A percentile compares a stretch with the other conserved stretches of the same genome.
Conservation (phyloP, 2,113 vertebrate genomes). For the Ictalurus punctatus region DNA sequence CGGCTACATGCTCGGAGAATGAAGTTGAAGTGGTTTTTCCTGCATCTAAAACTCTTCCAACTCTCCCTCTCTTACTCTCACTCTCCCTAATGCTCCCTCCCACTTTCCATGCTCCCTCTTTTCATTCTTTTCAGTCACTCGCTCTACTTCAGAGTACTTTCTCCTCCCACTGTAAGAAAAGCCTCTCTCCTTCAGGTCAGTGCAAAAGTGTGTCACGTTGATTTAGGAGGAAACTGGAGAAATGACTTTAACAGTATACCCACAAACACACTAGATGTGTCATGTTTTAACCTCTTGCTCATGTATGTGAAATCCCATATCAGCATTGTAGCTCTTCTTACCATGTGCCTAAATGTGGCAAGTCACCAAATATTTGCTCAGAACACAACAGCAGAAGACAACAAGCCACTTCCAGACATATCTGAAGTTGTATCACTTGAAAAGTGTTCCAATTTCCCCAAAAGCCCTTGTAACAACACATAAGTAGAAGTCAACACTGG, state of each 20-base stretch:
- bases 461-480: neutral
- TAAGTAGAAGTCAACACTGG: neutral
- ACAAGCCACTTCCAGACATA: neutral
- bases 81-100: constrained; percentile 42
- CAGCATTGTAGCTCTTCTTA: neutral
- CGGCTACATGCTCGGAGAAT: constrained; percentile 57
- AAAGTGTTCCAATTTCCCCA: neutral
- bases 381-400: neutral
- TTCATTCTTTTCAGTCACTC: constrained; percentile 63
- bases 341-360: neutral
- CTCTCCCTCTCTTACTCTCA: constrained; percentile 27
- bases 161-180: constrained; percentile 58
- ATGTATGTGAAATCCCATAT: neutral
- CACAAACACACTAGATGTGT: neutral
- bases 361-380: neutral
- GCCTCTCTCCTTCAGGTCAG: constrained; percentile 62
- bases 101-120: constrained; percentile 48
- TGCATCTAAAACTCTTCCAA: constrained; percentile 44
- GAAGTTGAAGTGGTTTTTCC: constrained; percentile 54
- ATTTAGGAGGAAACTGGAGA: constrained; percentile 20
- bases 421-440: neutral
- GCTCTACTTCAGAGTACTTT: constrained; percentile 57
- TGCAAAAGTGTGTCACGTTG: constrained; percentile 47
- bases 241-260: constrained; percentile 20
- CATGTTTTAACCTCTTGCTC: neutral